Base-by-base conservation (phyloP, 2,888 invertebrate genomes). In the Drosophila neonasuta region DNA sequence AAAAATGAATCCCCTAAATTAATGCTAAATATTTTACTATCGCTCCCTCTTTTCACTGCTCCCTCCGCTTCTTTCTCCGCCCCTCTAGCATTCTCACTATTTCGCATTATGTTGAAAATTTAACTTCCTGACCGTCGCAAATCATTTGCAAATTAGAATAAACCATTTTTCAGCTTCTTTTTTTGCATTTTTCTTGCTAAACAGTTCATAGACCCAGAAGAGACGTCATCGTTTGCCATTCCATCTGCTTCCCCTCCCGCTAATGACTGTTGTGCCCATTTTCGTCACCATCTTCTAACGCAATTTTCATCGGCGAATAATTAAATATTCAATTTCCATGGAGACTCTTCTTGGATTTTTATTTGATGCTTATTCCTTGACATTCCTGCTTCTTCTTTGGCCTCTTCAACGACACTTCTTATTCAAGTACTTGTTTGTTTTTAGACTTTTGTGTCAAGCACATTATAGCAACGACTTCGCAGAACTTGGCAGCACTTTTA, bases 381-480 rank as follows among this genome's bases (percentile, higher is more conserved):
- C 57, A 61, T 67, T 20, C 34, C 50, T 39, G 7, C 48, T 17
- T 13, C 20, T 29, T 7, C 8, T 59, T 52, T 48, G 24, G 9
- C 50, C 10, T 15, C 36, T 39, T 50, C 9, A 15, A 11, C 15
- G 24, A n/a, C 55, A 32, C 34, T 59, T 41, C 15, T 50, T 32
- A 56, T 60, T 49, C 15, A 9, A 20, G 6, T 6, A 32, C 68
- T 54, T 76, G 71, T 86, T 86, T 86, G 78, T 67, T 86, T 67
- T 85, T 82, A 74, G 85, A 84, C 78, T 85, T 82, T 79, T 82
- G 87, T 88, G 86, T 80, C 79, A 71, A 74, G 68, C 80, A 71
- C 77, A 87, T 87, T 85, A 75, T 58, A 70, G 44, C 46, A 69
- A 63, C 62, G 69, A 65, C 62, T 66, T 71, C 51, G 41, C 63